Percentiles rank a stretch among this genome's conserved stretches.
Evolutionary conservation across 2,113 vertebrate genomes (phyloP).

Genomic region (Protobothrops flavoviridis): DNA sequence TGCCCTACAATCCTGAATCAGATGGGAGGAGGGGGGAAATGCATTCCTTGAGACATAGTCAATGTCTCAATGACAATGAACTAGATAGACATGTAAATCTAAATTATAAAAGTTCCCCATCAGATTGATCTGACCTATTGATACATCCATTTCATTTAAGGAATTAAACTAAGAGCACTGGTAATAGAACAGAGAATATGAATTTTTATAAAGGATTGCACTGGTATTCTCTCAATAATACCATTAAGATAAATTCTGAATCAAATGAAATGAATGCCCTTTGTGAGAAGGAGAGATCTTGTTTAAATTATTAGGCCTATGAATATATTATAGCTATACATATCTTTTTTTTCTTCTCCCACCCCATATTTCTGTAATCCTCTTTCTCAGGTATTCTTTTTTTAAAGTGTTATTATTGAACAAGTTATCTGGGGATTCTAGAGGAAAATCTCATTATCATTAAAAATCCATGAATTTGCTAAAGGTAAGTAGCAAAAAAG

Average conservation of each 20-base stretch:
- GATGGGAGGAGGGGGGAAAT: not conserved
- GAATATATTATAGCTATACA: not conserved
- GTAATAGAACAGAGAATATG: not conserved
- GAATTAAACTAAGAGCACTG: not conserved
- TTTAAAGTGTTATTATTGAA: not conserved
- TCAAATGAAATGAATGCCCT: not conserved
- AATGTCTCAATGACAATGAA: not conserved
- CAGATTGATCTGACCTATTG: not conserved
- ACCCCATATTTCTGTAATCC: not conserved
- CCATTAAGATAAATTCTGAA: not conserved
- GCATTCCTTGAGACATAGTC: not conserved
- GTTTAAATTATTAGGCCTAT: not conserved
- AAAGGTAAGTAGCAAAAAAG: conserved; percentile 27
- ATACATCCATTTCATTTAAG: not conserved
- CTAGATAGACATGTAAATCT: not conserved
- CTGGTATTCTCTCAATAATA: not conserved
- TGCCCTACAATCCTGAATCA: not conserved
- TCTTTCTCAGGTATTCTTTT: not conserved
- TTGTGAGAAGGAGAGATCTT: not conserved
- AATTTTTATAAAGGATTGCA: not conserved
- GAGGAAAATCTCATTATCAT: conserved; percentile 5
- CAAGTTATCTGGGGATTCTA: not conserved
- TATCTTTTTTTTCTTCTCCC: not conserved
- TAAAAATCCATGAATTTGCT: conserved; percentile 21
- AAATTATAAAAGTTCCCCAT: not conserved